Evolutionary conservation across 2,797 vertebrate genomes (phyloP).

Genomic region (Otus scops): DNA sequence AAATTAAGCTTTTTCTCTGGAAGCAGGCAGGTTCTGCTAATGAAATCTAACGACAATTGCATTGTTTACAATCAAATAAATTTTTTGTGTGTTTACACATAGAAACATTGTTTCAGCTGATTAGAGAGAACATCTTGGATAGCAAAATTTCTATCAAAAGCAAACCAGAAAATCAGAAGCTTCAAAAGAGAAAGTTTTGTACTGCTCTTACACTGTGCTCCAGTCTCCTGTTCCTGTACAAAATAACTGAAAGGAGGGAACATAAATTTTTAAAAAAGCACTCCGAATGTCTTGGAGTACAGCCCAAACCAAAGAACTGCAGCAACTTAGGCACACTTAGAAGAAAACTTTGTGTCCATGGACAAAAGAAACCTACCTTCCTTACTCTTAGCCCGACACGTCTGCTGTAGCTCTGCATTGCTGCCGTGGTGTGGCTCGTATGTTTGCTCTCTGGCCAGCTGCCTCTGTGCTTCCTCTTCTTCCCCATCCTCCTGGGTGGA

Average conservation of each 20-base stretch:
- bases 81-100: rapidly evolving
- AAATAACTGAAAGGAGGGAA: not conserved
- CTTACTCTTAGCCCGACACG: rapidly evolving
- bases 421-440: too few relatives aligned
- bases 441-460: not conserved
- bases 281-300: not conserved
- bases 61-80: not conserved
- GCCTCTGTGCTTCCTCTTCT: not conserved
- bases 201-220: not conserved
- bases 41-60: not conserved
- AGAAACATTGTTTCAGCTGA: not conserved
- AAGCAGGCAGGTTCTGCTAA: not conserved
- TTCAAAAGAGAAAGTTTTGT: not conserved
- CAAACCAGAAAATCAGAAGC: not conserved
- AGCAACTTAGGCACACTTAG: not conserved
- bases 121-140: not conserved
- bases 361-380: not conserved
- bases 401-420: not conserved
- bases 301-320: not conserved
- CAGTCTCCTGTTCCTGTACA: not conserved
- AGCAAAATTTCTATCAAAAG: not conserved
- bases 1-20: not conserved
- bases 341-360: not conserved
- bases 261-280: not conserved
- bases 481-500: not conserved